Evolutionary conservation across 1,140 invertebrate genomes (phyloP).

Genomic region (Adoxophyes honmai): DNA sequence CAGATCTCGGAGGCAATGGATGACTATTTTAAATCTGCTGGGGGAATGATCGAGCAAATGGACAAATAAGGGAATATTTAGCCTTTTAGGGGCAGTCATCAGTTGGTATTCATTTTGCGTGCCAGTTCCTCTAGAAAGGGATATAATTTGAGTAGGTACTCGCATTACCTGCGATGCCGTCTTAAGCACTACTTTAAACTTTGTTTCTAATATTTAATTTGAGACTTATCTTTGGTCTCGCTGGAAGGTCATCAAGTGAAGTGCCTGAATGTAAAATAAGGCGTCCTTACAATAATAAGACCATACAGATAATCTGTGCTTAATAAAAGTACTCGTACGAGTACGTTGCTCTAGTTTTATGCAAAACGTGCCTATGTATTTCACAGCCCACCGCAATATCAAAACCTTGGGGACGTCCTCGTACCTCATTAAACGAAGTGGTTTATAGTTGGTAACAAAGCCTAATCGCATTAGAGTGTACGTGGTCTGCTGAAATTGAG

Average conservation of each 20-base stretch:
- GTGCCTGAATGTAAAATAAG: too few relatives aligned
- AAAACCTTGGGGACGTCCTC: conserved; percentile 40
- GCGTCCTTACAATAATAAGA: too few relatives aligned
- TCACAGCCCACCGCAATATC: conserved; percentile 27
- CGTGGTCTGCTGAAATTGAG: conserved; percentile 24
- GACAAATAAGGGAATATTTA: conserved; percentile 40
- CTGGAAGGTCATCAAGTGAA: too few relatives aligned
- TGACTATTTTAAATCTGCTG: conserved; percentile 35
- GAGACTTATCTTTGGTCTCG: too few relatives aligned
- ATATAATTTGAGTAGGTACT: conserved; percentile 28
- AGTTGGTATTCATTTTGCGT: conserved; percentile 51
- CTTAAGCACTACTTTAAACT: not conserved
- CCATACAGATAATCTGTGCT: too few relatives aligned
- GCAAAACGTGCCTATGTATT: conserved; percentile 23
- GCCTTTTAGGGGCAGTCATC: conserved; percentile 29
- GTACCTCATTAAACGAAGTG: conserved; percentile 59
- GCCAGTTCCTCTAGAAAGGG: conserved; percentile 16
- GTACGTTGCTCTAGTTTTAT: conserved; percentile 11
- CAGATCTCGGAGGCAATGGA: conserved; percentile 29
- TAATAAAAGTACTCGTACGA: too few relatives aligned
- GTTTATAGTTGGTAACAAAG: conserved; percentile 46
- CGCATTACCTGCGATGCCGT: conserved; percentile 31
- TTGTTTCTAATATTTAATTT: too few relatives aligned
- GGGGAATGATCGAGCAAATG: conserved; percentile 37
- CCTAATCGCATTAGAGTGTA: conserved; percentile 48